Evolutionary conservation across 2,113 vertebrate genomes (phyloP).

Genomic region (Aleadryas rufinucha): DNA sequence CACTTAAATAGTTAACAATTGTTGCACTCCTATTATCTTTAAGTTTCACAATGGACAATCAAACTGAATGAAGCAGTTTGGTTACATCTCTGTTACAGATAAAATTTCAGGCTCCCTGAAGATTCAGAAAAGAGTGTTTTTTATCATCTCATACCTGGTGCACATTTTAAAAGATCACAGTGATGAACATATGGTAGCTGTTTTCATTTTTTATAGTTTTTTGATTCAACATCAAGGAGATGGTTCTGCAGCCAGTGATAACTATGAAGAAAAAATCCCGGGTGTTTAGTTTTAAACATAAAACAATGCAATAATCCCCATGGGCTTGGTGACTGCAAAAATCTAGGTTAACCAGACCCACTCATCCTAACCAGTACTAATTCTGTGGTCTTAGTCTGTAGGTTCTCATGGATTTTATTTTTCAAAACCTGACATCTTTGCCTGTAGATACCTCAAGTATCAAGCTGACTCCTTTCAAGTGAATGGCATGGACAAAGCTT

Average conservation of each 20-base stretch:
- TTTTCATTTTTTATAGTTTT: conserved; percentile 38
- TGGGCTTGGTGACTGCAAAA: neutral
- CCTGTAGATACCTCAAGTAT: neutral
- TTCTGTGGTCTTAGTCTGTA: neutral
- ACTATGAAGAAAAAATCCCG: conserved; percentile 28
- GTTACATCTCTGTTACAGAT: conserved; percentile 3
- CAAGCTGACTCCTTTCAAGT: neutral
- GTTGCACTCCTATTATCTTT: neutral
- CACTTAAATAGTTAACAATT: neutral
- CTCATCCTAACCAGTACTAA: neutral
- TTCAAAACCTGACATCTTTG: neutral
- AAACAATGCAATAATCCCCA: neutral
- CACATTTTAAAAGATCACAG: conserved; percentile 39
- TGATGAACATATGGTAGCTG: conserved; percentile 24
- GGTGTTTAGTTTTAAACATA: conserved; percentile 8
- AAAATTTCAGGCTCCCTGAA: conserved; percentile 45
- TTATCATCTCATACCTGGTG: conserved; percentile 17
- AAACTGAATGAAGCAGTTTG: neutral
- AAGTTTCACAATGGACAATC: conserved; percentile 6
- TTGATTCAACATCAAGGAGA: conserved; percentile 40
- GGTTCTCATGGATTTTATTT: neutral
- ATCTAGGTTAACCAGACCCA: neutral
- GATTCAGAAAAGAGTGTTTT: conserved; percentile 13
- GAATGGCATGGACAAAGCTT: neutral
- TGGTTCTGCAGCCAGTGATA: conserved; percentile 44